A percentile compares a stretch with the other conserved stretches of the same genome.
These are phyloP conservation scores for Calephelis nemesis DNA, from an alignment of 1,140 invertebrate genomes.

Conservation along the genomic window DNA sequence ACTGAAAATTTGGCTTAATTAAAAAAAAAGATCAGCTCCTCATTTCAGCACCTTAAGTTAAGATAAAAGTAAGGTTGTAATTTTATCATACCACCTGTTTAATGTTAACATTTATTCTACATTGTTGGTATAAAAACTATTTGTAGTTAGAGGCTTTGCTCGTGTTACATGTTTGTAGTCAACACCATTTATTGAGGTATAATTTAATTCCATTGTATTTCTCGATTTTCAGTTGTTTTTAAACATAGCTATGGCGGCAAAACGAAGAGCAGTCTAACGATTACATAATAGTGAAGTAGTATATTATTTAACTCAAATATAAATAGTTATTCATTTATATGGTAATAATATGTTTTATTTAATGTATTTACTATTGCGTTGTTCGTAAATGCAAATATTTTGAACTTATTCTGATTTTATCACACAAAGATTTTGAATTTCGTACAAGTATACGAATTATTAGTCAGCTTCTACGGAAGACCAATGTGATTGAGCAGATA, in stretches of 20 bases:
- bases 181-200: no score
- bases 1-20: no score
- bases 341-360: neutral
- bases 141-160: no score
- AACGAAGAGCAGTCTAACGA: constrained; percentile 1
- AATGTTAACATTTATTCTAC: no score
- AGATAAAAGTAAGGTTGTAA: no score
- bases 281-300: neutral
- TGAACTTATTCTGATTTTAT: constrained; percentile 8
- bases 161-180: no score
- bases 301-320: constrained; percentile 1
- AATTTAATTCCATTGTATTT: neutral
- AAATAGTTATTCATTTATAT: neutral
- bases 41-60: no score
- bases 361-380: neutral
- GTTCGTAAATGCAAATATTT: constrained; percentile 13
- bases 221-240: neutral
- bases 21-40: no score
- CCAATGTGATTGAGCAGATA: constrained; percentile 68
- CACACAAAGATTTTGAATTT: constrained; percentile 22
- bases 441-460: neutral
- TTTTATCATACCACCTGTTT: no score
- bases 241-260: neutral
- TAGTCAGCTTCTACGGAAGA: constrained; percentile 65
- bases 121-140: no score